These are phyloP conservation scores for Trichomycterus rosablanca DNA, from an alignment of 2,113 vertebrate genomes.

Conservation along the genomic window DNA sequence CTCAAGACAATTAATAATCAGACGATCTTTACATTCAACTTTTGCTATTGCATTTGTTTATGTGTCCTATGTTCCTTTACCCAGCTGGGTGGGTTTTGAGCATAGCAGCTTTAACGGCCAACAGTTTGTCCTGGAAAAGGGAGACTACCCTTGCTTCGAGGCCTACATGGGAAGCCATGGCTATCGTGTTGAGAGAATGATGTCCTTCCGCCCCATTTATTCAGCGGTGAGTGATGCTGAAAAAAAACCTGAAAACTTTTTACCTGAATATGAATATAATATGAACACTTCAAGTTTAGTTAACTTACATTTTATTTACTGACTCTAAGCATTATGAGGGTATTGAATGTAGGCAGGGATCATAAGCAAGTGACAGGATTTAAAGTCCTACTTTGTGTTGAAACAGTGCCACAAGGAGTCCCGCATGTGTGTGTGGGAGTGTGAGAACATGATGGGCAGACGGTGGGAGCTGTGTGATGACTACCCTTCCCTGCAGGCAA, in stretches of 20 bases:
- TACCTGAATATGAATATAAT: too few species aligned
- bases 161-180: conserved; percentile 94
- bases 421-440: conserved; percentile 85
- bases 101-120: conserved; percentile 93
- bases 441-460: conserved; percentile 86
- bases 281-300: too few species aligned
- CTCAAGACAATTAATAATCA: too few species aligned
- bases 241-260: not conserved
- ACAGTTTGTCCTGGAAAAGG: conserved; percentile 95
- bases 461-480: conserved; percentile 88
- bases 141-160: conserved; percentile 92
- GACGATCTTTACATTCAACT: too few species aligned
- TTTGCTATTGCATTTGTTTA: not conserved
- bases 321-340: too few species aligned
- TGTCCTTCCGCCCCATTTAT: conserved; percentile 95
- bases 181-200: conserved; percentile 92
- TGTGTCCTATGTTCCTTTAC: not conserved
- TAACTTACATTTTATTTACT: too few species aligned
- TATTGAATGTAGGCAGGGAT: too few species aligned
- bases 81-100: conserved; percentile 92
- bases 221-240: conserved; percentile 76
- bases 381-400: not conserved
- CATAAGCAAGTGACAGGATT: not conserved
- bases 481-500: conserved; percentile 93
- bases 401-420: conserved; percentile 89